These are phyloP conservation scores for Drosophila pachea DNA, from an alignment of 1,140 invertebrate genomes.

Conservation along the genomic window DNA sequence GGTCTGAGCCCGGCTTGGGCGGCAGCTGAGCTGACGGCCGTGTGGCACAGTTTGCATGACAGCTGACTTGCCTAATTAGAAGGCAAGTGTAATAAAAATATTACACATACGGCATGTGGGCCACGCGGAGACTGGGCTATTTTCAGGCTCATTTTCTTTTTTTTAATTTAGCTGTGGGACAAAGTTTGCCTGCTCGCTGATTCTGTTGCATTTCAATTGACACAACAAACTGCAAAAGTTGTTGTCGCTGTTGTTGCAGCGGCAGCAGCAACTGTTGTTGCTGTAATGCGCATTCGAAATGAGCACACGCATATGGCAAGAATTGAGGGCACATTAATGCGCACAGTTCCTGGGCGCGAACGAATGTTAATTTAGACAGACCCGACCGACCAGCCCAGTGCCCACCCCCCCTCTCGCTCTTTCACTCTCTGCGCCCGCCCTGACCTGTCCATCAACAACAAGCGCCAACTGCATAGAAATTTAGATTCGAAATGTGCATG, in stretches of 20 bases:
- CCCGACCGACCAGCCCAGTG: not conserved
- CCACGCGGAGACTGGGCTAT: too few species aligned
- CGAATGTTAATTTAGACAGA: conserved; percentile 71
- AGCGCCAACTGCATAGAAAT: conserved; percentile 46
- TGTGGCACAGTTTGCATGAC: conserved; percentile 50
- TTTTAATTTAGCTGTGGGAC: conserved; percentile 48
- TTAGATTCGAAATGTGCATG: conserved; percentile 71
- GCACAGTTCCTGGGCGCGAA: conserved; percentile 42
- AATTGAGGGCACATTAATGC: conserved; percentile 75
- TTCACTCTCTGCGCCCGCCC: not conserved
- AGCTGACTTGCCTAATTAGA: conserved; percentile 75
- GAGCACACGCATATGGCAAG: conserved; percentile 70
- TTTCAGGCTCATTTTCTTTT: not conserved
- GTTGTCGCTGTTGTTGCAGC: too few species aligned
- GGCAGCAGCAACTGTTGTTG: too few species aligned
- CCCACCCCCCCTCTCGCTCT: not conserved
- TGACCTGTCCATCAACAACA: not conserved
- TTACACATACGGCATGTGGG: conserved; percentile 74
- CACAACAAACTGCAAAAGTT: conserved; percentile 49
- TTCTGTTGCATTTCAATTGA: conserved; percentile 70
- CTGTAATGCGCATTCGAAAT: conserved; percentile 77
- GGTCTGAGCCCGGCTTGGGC: not conserved
- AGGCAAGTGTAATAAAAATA: conserved; percentile 76
- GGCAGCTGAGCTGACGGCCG: conserved; percentile 2
- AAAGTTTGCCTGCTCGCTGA: conserved; percentile 17